Base-by-base conservation (phyloP, 2,113 vertebrate species). In the Pantherophis guttatus region DNA sequence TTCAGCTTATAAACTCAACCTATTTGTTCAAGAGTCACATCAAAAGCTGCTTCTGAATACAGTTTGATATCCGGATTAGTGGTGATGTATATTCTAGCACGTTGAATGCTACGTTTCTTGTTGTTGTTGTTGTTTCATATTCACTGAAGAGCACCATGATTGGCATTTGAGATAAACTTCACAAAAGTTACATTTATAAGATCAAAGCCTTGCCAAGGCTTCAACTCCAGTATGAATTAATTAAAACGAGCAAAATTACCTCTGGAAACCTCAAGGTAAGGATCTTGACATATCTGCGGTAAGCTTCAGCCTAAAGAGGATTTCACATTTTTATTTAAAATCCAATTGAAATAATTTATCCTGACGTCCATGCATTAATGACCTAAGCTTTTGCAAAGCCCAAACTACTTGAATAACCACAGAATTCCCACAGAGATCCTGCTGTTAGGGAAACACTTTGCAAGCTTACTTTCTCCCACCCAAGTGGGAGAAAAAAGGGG, bases 241-340 rank as follows among this genome's bases (percentile, higher is more conserved):
- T 93, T 90, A 93, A 93, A 93, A 86, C 1, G 75, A 90, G 23
- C 55, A 90, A 90, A 93, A 90, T 75, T 87, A 88, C 91, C 57
- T 93, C 81, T 90, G 75, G 44, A 92, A 92, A 89, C 48, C 24
- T 90, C 92, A 90, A 65, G 88, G 88, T 81, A 93, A 86, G 88
- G 88, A 50, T 54, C 70, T 86, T 48, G 5, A 15, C 75, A 86
- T 81, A 57, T 55, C 52, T 53, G 48, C 57, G 29, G 26, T 21
- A 8, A 87, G 57, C 55, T 54, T 62, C 52, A 85, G 48, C 70
- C 24, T 44, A 48, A 86, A 59, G 44, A 39, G 75, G 89, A 90
- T 90, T 87, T 24, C 23, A 44, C n/a, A 87, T 90, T 93, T 57
- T 59, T 53, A 55, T 53, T 54, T 29, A n/a, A 87, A 90, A 86